These are phyloP conservation scores for Masnerella sp. DNA, from an alignment of 2,888 invertebrate species.

Conservation along the genomic window DNA sequence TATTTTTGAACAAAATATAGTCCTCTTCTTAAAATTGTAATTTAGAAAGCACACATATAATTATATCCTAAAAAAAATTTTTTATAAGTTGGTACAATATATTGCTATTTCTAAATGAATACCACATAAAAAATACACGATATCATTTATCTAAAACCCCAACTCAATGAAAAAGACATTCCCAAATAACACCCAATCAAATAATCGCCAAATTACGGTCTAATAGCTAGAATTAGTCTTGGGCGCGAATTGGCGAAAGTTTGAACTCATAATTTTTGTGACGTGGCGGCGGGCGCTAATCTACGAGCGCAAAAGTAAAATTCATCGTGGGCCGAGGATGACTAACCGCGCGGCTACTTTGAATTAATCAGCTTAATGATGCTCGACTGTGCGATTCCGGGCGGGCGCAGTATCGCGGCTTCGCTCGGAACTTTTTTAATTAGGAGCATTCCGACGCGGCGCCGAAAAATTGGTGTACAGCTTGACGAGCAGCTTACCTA, in stretches of 20 bases:
- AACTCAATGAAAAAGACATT: no score
- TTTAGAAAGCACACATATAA: no score
- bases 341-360: constrained; percentile 9
- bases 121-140: no score
- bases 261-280: constrained; percentile 8
- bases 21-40: no score
- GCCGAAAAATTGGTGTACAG: constrained; percentile 19
- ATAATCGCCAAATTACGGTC: no score
- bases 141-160: no score
- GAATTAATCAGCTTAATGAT: constrained; percentile 42
- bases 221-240: constrained; percentile 3
- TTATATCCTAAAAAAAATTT: no score
- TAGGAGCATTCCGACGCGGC: constrained; percentile 24
- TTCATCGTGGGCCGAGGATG: constrained; percentile 3
- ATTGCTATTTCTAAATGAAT: no score
- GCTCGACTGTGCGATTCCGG: constrained; percentile 10
- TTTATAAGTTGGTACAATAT: no score
- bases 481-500: constrained; percentile 23
- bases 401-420: not conserved
- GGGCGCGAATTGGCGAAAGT: not conserved
- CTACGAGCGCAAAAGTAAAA: constrained; percentile 12
- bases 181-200: no score
- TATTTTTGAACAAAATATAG: no score
- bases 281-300: constrained; percentile 17
- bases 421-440: constrained; percentile 27